These are phyloP conservation scores for Spea hammondii DNA, from an alignment of 2,797 vertebrate genomes.

Conservation along the genomic window DNA sequence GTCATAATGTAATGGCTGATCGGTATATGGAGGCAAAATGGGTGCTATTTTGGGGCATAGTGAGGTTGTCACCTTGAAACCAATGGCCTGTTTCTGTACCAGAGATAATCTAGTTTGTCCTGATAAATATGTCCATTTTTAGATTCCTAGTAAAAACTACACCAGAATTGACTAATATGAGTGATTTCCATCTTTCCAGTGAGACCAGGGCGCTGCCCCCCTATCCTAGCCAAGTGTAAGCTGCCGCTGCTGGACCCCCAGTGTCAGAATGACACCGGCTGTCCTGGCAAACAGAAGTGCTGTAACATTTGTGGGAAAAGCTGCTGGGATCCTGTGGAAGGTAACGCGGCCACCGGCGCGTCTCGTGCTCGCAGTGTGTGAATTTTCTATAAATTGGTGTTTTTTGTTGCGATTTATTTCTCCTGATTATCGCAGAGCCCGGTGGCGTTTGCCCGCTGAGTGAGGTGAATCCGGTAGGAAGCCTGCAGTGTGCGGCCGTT, in stretches of 20 bases:
- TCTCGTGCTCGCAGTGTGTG: no score
- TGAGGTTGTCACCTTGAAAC: no score
- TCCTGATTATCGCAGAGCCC: not conserved
- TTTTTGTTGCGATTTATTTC: not conserved
- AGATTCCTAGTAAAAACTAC: no score
- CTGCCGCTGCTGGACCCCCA: not conserved
- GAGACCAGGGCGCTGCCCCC: slow-evolving; percentile 1
- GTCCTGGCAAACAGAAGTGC: not conserved
- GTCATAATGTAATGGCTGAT: no score
- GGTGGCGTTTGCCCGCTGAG: not conserved
- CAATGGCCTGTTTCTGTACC: not conserved
- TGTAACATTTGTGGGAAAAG: slow-evolving; percentile 3
- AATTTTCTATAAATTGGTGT: no score
- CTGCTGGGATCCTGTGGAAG: not conserved
- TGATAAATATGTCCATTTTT: no score
- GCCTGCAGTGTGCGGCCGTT: not conserved
- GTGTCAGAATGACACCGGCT: not conserved
- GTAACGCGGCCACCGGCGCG: not conserved
- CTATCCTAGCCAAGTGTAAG: not conserved
- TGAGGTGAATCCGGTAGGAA: no score
- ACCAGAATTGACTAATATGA: no score
- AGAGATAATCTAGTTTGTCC: no score
- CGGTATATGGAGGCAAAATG: not conserved
- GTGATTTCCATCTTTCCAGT: not conserved
- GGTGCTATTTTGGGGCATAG: not conserved